Conservation (phyloP, 53 echinoderm and acorn worm species). For the Patiria pectinifera region DNA sequence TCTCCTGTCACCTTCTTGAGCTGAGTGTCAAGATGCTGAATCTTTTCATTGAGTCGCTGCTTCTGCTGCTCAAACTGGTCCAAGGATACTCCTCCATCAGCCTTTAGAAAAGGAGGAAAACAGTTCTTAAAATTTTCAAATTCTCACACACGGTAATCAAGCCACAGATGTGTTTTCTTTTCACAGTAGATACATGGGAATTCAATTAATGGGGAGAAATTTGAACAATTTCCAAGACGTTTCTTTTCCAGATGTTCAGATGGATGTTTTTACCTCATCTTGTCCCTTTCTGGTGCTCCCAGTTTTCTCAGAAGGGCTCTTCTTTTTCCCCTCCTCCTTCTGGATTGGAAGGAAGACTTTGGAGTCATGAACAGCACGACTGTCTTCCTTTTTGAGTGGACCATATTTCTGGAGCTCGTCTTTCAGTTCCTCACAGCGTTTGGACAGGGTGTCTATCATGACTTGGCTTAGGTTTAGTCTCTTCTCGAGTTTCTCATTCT, state of each 20-base stretch:
- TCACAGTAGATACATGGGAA: too few species aligned
- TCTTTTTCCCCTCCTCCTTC: neutral
- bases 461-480: conserved; percentile 22
- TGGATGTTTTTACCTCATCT: neutral
- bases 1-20: conserved; percentile 22
- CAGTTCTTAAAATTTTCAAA: neutral
- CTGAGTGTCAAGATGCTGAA: neutral
- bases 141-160: neutral
- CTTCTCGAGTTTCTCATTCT: conserved; percentile 48
- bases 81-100: neutral
- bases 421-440: conserved; percentile 49
- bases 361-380: neutral
- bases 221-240: too few species aligned
- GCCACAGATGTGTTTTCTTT: neutral
- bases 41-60: neutral
- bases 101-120: neutral
- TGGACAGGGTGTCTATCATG: conserved; percentile 52
- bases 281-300: neutral
- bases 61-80: conserved; percentile 19
- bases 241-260: too few species aligned
- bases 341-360: neutral
- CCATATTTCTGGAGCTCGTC: neutral
- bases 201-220: too few species aligned
- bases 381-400: neutral
- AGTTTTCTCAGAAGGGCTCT: neutral